These are phyloP conservation scores for Mirounga angustirostris DNA, from an alignment of 2,113 vertebrate genomes.

Conservation along the genomic window DNA sequence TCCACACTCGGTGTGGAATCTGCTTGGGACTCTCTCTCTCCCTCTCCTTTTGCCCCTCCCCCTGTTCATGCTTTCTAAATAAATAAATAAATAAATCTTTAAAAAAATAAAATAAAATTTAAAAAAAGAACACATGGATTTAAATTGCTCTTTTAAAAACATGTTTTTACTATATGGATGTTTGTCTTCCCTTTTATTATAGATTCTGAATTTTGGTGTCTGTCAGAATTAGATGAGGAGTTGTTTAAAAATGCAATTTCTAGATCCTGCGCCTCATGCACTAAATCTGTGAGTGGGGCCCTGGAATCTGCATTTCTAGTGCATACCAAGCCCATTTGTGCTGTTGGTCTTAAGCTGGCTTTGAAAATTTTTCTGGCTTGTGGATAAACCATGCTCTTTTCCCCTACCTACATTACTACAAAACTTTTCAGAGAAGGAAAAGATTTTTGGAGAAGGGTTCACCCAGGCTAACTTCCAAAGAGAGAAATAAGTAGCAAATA, in stretches of 20 bases:
- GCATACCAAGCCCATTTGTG: background rate
- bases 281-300: background rate
- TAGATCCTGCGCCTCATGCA: background rate
- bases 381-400: background rate
- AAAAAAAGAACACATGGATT: background rate
- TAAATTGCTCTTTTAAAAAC: background rate
- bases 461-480: background rate
- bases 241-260: background rate
- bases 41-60: background rate
- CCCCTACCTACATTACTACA: background rate
- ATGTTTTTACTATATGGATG: background rate
- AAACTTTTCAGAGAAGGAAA: background rate
- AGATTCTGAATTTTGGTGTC: background rate
- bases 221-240: background rate
- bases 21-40: background rate
- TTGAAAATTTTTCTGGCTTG: background rate
- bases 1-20: background rate
- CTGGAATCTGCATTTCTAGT: background rate
- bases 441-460: background rate
- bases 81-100: background rate
- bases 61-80: background rate
- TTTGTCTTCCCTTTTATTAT: background rate
- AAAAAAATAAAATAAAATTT: background rate
- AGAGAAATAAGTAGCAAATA: background rate
- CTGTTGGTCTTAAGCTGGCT: background rate